Conservation (phyloP, 2,888 invertebrate species). For the Julus scanicus region DNA sequence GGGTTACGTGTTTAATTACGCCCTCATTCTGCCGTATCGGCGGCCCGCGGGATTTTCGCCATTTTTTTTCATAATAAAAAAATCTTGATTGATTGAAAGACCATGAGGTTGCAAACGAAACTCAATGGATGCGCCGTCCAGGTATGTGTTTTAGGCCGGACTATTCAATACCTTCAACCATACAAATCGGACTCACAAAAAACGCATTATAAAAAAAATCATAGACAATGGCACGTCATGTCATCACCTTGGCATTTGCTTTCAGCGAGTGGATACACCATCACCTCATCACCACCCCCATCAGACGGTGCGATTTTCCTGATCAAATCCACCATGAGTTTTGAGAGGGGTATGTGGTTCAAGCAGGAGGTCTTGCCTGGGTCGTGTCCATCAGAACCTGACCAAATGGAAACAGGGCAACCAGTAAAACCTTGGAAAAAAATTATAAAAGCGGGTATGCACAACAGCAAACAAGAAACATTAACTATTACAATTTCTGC, state of each 20-base stretch:
- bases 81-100: constrained; percentile 31
- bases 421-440: no score
- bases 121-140: constrained; percentile 39
- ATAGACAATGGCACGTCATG: constrained; percentile 20
- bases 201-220: neutral
- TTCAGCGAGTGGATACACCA: constrained; percentile 4
- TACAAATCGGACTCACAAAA: neutral
- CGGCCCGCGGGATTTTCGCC: constrained; percentile 25
- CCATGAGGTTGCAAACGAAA: constrained; percentile 39
- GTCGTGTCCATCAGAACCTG: no score
- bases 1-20: constrained; percentile 42
- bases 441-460: no score
- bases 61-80: neutral
- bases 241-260: constrained; percentile 39
- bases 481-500: no score
- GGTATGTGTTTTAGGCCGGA: constrained; percentile 28
- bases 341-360: no score
- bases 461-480: no score
- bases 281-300: neutral
- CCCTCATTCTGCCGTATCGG: constrained; percentile 4
- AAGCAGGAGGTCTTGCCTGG: no score
- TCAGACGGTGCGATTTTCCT: neutral
- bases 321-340: neutral
- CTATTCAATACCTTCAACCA: constrained; percentile 30
- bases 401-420: no score